Evolutionary conservation across 1,140 invertebrate genomes (phyloP).

Genomic region (Orius laevigatus): DNA sequence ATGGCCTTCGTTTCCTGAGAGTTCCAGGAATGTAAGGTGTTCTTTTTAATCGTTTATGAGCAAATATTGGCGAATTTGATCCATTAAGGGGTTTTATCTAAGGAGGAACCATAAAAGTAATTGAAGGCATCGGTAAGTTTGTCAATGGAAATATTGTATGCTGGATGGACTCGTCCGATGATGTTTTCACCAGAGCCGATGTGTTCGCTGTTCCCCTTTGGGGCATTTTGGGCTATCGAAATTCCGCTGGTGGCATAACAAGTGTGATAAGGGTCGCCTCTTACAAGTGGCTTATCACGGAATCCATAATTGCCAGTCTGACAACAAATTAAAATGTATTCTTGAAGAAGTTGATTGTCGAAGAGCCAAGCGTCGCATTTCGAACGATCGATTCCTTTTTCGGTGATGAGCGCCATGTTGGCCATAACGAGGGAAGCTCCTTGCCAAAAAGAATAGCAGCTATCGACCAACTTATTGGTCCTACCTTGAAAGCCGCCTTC

Average conservation of each 20-base stretch:
- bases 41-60: too few species aligned
- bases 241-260: slow-evolving; percentile 93
- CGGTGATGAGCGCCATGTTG: slow-evolving; percentile 29
- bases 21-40: too few species aligned
- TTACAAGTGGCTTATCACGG: slow-evolving; percentile 88
- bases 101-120: slow-evolving; percentile 9
- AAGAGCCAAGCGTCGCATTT: slow-evolving; percentile 47
- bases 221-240: slow-evolving; percentile 77
- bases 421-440: slow-evolving; percentile 41
- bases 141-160: slow-evolving; percentile 13
- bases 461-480: slow-evolving; percentile 96
- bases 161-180: slow-evolving; percentile 15
- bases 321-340: slow-evolving; percentile 88
- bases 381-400: not conserved
- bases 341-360: slow-evolving; percentile 73
- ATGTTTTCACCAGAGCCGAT: slow-evolving; percentile 7
- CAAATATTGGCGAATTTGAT: too few species aligned
- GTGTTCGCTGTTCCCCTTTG: slow-evolving; percentile 20
- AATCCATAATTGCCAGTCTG: slow-evolving; percentile 80
- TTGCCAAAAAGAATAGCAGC: slow-evolving; percentile 98
- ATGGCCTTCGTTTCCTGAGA: too few species aligned
- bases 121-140: slow-evolving; percentile 10
- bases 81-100: too few species aligned
- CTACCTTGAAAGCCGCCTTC: slow-evolving; percentile 90
- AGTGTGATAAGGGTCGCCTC: slow-evolving; percentile 80